Base-by-base conservation (phyloP, 2,888 invertebrate genomes). In the Apeira syringaria region DNA sequence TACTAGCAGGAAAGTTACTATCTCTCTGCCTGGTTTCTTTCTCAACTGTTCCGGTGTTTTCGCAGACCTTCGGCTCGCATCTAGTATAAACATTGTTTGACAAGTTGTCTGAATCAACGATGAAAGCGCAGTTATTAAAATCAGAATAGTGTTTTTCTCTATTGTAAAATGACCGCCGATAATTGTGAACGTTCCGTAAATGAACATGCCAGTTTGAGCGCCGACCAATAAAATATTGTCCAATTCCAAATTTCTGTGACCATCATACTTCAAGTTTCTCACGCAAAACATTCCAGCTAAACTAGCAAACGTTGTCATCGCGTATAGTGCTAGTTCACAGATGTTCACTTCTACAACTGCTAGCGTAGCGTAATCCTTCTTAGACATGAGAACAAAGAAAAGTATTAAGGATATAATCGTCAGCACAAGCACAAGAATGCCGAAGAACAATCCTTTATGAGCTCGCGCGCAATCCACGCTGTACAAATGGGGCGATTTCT, bases 381-480 rank as follows among this genome's bases (percentile, higher is more conserved):
- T 92, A 3, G 95, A 94, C 55, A 97, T 95, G 15, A 98, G 91
- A 25, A 98, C 97, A 74, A 97, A 97, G 85, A 98, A 98, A 22
- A 97, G 90, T 55, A 98, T 97, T 37, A 98, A 90, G 2, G 97
- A 97, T 68, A 98, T 97, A 61, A 98, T 97, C 10, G 97, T 97
- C 29, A 97, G 89, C 9, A 98, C 97, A 28, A 98, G 91, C 29
- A 97, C 94, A 26, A 97, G 85, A 49, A 97, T 97, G 24, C 97
- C 97, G 51, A 97, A 94, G 77, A 98, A 98, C 2, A 98, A 91
- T 0, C 98, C 98, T 80, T 97, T 97, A 83, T 98, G 98, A 0
- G 98, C 97, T 46, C 97, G 92, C 0, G 97, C 96, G 76, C 98
- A 98, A 75, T 98, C 98, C 3, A 98, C 97, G 37, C 96, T 96